Base-by-base conservation (phyloP, 1,140 invertebrate species). In the Ceratosolen solmsi region DNA sequence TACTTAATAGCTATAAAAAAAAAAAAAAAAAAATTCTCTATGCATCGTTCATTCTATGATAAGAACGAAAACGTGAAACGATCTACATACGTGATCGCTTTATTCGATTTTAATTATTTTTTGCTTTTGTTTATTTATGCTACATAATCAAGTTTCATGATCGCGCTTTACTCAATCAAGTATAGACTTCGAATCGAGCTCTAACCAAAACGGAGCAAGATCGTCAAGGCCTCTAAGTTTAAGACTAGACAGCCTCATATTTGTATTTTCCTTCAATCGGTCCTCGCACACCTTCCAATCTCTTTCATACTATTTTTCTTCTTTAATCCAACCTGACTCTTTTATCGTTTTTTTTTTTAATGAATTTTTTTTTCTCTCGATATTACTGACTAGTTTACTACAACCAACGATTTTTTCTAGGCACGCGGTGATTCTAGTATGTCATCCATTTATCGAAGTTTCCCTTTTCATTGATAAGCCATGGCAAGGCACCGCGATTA, bases 191-290 rank as follows among this genome's bases (percentile, higher is more conserved):
- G 15, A 7, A 41, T 73, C 56, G 58, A 71, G 20, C 75, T 63
- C 76, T 68, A 17, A 20, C 41, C 65, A 72, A 63, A 72, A 74
- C 33, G 41, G 54, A 83, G 65, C 70, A 70, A 74, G 60, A 70
- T 74, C 84, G 86, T 86, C 85, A 89, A 90, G 89, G 88, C 85
- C 83, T 87, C 85, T 85, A 88, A 85, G 84, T 88, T 88, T 89
- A 88, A 88, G 89, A 91, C 90, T 91, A 91, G 89, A 90, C 88
- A 89, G 86, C 87, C 89, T 90, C 90, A 86, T 88, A 86, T 86
- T 86, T 87, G 74, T 82, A 79, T 82, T 84, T 82, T 84, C 74
- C 72, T 82, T 58, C 65, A 72, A 36, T 71, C 51, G 71, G 22
- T 63, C 49, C 11, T 30, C 33, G 9, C 56, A 74, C 17, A 71